phyloP scores from a whole-genome alignment of 1,140 invertebrate genomes.

The Drosophila kikkawai region DNA sequence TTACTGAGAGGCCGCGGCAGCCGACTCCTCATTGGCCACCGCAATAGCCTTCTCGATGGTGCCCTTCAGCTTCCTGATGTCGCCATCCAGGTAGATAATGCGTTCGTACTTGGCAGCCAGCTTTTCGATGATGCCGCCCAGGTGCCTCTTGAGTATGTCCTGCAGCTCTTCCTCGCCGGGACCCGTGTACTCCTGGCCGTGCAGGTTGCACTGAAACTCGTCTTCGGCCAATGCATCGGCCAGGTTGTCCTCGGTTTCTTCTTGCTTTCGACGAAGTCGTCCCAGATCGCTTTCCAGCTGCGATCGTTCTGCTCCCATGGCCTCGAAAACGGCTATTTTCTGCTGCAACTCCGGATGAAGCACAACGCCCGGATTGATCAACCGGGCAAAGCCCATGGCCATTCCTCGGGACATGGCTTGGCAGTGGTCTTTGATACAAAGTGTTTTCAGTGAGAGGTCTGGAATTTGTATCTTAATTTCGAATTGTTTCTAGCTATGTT shows the following conservation, averaged over 20 bases:
- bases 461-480: slow-evolving; percentile 6
- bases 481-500: slow-evolving; percentile 18
- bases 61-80: slow-evolving; percentile 50
- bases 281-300: slow-evolving; percentile 43
- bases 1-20: slow-evolving; percentile 30
- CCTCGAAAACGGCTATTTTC: slow-evolving; percentile 53
- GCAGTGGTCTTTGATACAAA: background rate
- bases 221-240: slow-evolving; percentile 61
- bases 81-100: slow-evolving; percentile 44
- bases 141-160: slow-evolving; percentile 29
- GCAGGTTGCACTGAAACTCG: slow-evolving; percentile 47
- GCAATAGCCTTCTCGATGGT: slow-evolving; percentile 56
- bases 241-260: slow-evolving; percentile 47
- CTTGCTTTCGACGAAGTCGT: slow-evolving; percentile 47
- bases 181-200: slow-evolving; percentile 1
- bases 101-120: slow-evolving; percentile 39
- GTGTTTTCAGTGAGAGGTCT: background rate
- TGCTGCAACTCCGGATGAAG: slow-evolving; percentile 48
- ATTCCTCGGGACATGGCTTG: slow-evolving; percentile 23
- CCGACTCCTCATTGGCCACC: slow-evolving; percentile 47
- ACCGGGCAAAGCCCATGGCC: slow-evolving; percentile 33
- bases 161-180: slow-evolving; percentile 43
- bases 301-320: slow-evolving; percentile 20
- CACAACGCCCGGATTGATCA: slow-evolving; percentile 53
- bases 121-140: slow-evolving; percentile 39